These are phyloP conservation scores for Drosophila greeni DNA, from an alignment of 2,888 invertebrate genomes.

Conservation along the genomic window DNA sequence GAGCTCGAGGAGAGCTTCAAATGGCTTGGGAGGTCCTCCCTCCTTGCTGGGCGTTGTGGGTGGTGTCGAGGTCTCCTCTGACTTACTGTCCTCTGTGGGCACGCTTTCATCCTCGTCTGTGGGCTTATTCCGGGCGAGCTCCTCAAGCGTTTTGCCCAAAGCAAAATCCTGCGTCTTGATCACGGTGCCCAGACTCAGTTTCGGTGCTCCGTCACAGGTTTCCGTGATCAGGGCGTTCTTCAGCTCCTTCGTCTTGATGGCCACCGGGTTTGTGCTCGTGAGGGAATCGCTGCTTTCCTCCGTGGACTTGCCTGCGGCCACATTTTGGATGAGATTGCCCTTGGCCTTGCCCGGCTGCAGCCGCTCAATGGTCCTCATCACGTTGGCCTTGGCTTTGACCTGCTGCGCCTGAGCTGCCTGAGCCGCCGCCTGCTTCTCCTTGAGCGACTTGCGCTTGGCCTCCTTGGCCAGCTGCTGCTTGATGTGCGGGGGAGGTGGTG, in stretches of 20 bases:
- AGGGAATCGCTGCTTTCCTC: conserved; percentile 11
- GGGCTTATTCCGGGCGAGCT: conserved; percentile 70
- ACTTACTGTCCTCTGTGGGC: conserved; percentile 39
- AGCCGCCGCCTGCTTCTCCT: conserved; percentile 77
- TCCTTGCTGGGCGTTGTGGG: conserved; percentile 41
- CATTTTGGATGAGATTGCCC: conserved; percentile 88
- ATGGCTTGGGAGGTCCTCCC: conserved; percentile 38
- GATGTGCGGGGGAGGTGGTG: conserved; percentile 78
- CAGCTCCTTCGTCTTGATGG: conserved; percentile 81
- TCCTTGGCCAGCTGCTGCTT: conserved; percentile 79
- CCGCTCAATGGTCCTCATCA: conserved; percentile 90
- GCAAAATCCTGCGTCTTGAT: conserved; percentile 85
- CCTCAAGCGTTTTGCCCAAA: conserved; percentile 82
- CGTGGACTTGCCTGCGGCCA: conserved; percentile 82
- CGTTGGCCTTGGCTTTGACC: conserved; percentile 81
- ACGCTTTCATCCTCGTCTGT: conserved; percentile 44
- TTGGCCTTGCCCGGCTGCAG: conserved; percentile 92
- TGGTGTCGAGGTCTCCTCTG: conserved; percentile 23
- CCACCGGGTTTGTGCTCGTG: conserved; percentile 76
- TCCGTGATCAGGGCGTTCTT: conserved; percentile 82
- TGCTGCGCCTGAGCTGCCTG: conserved; percentile 79
- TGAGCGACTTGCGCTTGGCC: conserved; percentile 77
- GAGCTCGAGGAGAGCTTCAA: conserved; percentile 59
- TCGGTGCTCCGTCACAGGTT: conserved; percentile 85
- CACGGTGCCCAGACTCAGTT: conserved; percentile 91